Conservation (phyloP, 2,113 vertebrate species). For the Phasianus colchicus region DNA sequence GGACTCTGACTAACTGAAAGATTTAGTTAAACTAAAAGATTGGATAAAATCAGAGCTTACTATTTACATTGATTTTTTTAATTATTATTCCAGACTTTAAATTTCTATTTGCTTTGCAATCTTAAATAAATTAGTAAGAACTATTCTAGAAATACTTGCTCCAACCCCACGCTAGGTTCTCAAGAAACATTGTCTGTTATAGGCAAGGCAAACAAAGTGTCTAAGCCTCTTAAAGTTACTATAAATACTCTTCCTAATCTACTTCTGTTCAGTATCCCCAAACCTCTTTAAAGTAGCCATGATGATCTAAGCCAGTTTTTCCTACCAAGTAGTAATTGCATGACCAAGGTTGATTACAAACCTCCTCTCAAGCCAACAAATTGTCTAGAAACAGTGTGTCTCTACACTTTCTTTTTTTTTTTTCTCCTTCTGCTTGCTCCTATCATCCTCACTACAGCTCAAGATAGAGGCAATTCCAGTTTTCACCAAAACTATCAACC, state of each 20-base stretch:
- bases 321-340: not conserved
- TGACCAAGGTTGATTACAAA: not conserved
- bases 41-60: not conserved
- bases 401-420: not conserved
- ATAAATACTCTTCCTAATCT: not conserved
- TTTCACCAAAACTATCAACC: not conserved
- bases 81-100: not conserved
- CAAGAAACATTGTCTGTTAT: not conserved
- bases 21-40: not conserved
- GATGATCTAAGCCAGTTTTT: not conserved
- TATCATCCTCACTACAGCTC: not conserved
- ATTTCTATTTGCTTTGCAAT: not conserved
- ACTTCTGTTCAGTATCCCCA: not conserved
- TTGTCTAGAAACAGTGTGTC: not conserved
- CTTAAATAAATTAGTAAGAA: not conserved
- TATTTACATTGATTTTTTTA: not conserved
- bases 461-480: not conserved
- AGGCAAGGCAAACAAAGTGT: not conserved
- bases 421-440: not conserved
- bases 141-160: not conserved
- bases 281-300: not conserved
- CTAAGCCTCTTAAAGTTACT: not conserved
- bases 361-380: not conserved
- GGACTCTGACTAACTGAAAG: not conserved
- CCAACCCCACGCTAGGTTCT: not conserved